Evolutionary conservation across 1,140 invertebrate species (phyloP), one percentile per base, ranked within the genome.

Genomic region (Palaemon carinicauda): DNA sequence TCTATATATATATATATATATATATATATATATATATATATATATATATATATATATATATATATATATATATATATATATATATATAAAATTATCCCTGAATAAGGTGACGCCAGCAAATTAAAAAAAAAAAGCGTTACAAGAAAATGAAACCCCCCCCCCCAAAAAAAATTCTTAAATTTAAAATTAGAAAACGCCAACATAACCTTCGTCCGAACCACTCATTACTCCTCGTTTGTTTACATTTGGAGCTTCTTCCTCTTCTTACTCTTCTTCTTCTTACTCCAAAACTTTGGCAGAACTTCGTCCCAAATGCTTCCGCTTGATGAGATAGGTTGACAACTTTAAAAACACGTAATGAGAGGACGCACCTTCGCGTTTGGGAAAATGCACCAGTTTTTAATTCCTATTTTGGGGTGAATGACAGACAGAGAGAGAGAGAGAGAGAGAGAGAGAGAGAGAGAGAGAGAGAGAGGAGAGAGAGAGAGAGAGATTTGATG

Each of bases 31-130:
- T 60, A 2, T 60, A 60, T 60, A 60, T 60, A 60, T 60, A 60
- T 60, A 60, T 60, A 60, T 60, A 60, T 60, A 60, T 60, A 60
- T 60, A 60, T 60, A 60, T 60, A 60, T 60, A 60, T 60, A 60
- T 60, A 60, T 60, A 60, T 60, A 60, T 60, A 60, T 60, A 60
- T 60, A 60, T 60, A 60, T 60, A 60, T 60, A 60, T 60, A 60
- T 60, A 60, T 60, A 60, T 60, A 60, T 60, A 60, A 21, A 60
- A 21, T 21, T 60, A 60, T 60, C n/a, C 17, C 4, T 17, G 27
- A 21, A 60, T 60, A 60, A 54, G 53, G 14, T 54, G 53, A 54
- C 0, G n/a, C n/a, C 14, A 15, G 14, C n/a, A n/a, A 54, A 54
- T 54, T 14, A n/a, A 14, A 54, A 54, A n/a, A n/a, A n/a, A n/a